Conservation (phyloP, 2,888 invertebrate species). For the Dione vanillae region DNA sequence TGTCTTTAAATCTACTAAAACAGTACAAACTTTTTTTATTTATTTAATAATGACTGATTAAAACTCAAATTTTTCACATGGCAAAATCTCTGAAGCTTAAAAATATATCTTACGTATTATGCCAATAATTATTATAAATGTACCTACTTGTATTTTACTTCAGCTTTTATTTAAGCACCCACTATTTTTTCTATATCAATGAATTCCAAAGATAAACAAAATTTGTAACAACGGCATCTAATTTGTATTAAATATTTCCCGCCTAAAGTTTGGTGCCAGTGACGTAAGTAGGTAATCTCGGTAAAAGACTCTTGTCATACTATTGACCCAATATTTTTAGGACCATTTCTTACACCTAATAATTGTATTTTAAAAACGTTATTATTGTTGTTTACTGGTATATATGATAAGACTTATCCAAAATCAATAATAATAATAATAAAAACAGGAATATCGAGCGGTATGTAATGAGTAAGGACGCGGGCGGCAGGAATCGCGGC, state of each 20-base stretch:
- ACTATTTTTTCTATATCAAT: background rate
- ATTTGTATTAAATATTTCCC: conserved; percentile 62
- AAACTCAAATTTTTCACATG: too few relatives aligned
- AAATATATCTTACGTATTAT: background rate
- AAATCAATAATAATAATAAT: conserved; percentile 35
- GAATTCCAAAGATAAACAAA: background rate
- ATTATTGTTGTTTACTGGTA: conserved; percentile 5
- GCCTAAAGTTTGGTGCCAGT: conserved; percentile 71
- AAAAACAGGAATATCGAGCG: conserved; percentile 64
- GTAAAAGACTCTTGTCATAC: conserved; percentile 60
- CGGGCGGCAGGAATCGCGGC: conserved; percentile 55
- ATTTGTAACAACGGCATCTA: background rate
- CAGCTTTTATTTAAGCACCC: background rate
- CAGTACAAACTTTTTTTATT: too few relatives aligned
- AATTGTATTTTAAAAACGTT: background rate
- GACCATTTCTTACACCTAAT: conserved; percentile 50
- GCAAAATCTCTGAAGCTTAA: background rate
- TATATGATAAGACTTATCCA: conserved; percentile 10
- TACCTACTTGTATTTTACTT: background rate
- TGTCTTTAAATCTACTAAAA: too few relatives aligned
- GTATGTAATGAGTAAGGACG: conserved; percentile 59
- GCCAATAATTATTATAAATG: background rate
- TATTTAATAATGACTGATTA: too few relatives aligned
- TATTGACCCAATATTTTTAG: conserved; percentile 73
- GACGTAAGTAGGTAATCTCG: conserved; percentile 72